Base-by-base conservation (phyloP, 2,888 invertebrate genomes). In the Mesochorus sp. region DNA sequence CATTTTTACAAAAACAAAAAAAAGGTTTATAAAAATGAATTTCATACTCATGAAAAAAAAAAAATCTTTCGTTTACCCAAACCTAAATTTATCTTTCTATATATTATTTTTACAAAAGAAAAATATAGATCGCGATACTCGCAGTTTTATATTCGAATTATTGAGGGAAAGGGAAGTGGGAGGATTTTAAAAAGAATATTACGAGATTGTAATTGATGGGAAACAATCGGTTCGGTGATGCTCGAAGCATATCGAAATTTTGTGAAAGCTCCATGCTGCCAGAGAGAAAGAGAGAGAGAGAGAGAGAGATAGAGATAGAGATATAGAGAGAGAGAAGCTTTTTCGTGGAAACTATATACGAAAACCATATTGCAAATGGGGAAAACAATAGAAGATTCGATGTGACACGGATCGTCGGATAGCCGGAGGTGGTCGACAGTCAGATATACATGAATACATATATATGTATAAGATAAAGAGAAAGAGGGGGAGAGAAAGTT, bases 341-440 rank as follows among this genome's bases (percentile, higher is more conserved):
- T 34, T 44, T 47, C 37, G 68, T 39, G 42, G 70, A 77, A 79
- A 77, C n/a, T n/a, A n/a, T n/a, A 55, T 59, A 80, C 61, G 80
- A 81, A 81, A 80, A 81, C 82, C 83, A 82, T 86, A 85, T 84
- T 86, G 82, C 82, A 67, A 17, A 10, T 76, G 55, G 37, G 71
- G 83, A 83, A 71, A 83, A 89, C 88, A 90, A 90, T 90, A 81
- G 88, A 81, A 82, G 84, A 86, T 81, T 82, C 82, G 86, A 87
- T 83, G 85, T 84, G 84, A 82, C 81, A 78, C 75, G 80, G 77
- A 76, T 80, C 79, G 82, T 81, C 79, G 80, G 61, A 80, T 68
- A 68, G 79, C 83, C 80, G 76, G 80, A 81, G 82, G 81, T 78
- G 80, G 77, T 81, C 75, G 79, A 71, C 57, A 66, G 72, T 37